Conservation (phyloP, 2,797 vertebrate species). For the Anableps anableps region DNA sequence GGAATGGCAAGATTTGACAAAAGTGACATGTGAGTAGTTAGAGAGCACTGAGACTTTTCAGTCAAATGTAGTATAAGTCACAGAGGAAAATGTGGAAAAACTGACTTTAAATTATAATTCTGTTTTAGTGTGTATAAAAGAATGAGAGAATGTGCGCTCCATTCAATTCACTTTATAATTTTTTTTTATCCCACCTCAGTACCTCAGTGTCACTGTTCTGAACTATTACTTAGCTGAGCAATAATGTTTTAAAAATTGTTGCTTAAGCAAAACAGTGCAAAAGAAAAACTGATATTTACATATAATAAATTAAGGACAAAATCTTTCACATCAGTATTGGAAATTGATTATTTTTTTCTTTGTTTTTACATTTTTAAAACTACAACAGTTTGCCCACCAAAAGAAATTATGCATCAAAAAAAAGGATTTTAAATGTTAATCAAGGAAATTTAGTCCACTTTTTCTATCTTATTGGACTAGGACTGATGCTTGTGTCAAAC, state of each 20-base stretch:
- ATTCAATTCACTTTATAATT: constrained; percentile 36
- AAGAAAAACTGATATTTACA: not conserved
- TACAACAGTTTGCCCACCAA: constrained; percentile 47
- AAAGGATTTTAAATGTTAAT: constrained; percentile 53
- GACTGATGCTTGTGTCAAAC: not conserved
- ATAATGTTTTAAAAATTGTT: constrained; percentile 25
- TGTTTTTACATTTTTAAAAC: constrained; percentile 3
- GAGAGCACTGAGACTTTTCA: constrained; percentile 58
- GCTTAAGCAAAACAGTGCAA: constrained; percentile 8
- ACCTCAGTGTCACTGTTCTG: constrained; percentile 33
- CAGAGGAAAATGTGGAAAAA: constrained; percentile 53
- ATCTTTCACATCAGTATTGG: constrained; percentile 7
- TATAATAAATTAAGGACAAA: not conserved
- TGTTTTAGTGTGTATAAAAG: constrained; percentile 46
- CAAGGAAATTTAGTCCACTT: constrained; percentile 71
- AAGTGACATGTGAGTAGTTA: constrained; percentile 72
- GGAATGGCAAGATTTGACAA: constrained; percentile 72
- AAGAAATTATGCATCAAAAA: constrained; percentile 62
- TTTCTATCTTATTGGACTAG: constrained; percentile 26
- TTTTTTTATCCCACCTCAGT: constrained; percentile 13
- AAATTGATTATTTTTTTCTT: not conserved
- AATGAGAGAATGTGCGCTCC: constrained; percentile 32
- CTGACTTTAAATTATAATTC: constrained; percentile 61
- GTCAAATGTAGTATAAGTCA: constrained; percentile 70
- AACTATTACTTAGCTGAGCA: constrained; percentile 43